A percentile compares a stretch with the other conserved stretches of the same genome.
phyloP scores from a whole-genome alignment of 1,140 invertebrate species.

The Apocrypta bakeri region DNA sequence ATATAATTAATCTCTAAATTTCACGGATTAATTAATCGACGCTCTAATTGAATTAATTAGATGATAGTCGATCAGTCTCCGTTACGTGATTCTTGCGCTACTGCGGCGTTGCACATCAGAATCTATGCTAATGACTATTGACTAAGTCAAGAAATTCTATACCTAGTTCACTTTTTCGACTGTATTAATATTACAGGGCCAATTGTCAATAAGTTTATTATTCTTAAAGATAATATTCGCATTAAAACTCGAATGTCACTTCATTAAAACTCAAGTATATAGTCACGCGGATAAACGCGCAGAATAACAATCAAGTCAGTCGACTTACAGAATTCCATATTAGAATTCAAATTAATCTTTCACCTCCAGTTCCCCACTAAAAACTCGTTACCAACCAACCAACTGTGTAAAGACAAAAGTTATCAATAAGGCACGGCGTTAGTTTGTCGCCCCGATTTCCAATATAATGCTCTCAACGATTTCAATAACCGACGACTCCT shows the following conservation, averaged over 20 bases:
- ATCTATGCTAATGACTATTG: background rate
- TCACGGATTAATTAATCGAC: slow-evolving; percentile 46
- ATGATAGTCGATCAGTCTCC: slow-evolving; percentile 29
- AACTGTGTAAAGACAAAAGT: background rate
- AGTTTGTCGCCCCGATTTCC: slow-evolving; percentile 17
- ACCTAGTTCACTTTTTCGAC: no score
- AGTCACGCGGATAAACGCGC: no score
- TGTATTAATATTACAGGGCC: no score
- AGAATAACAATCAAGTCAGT: no score
- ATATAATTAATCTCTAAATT: slow-evolving; percentile 52
- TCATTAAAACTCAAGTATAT: no score
- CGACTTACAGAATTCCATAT: background rate
- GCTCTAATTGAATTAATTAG: slow-evolving; percentile 63
- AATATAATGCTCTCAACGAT: background rate
- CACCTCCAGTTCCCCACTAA: background rate
- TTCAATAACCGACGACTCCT: slow-evolving; percentile 28
- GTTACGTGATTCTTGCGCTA: background rate
- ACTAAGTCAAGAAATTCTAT: no score
- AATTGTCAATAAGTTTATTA: no score
- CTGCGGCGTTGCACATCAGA: background rate
- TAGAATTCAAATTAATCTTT: background rate
- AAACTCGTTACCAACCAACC: background rate
- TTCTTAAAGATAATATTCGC: no score
- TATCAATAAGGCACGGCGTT: slow-evolving; percentile 4
- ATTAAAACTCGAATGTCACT: no score